Conservation (phyloP, 2,113 vertebrate species). For the Mixornis gularis region DNA sequence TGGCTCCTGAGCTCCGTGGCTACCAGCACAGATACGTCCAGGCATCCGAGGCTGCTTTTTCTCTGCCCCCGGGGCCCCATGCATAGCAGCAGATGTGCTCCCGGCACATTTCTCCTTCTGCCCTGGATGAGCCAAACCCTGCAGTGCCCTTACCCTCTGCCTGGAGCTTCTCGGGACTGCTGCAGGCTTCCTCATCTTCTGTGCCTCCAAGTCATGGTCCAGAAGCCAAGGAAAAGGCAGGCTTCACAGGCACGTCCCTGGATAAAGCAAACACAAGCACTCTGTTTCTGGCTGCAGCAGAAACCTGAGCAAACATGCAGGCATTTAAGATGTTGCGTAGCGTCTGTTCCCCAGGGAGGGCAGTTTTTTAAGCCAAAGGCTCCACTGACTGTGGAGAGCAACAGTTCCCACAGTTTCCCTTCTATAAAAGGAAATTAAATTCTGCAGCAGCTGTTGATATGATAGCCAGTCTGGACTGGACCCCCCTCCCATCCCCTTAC, state of each 20-base stretch:
- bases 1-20: neutral
- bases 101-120: neutral
- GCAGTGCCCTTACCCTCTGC: too few relatives aligned
- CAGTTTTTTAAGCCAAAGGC: neutral
- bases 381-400: neutral
- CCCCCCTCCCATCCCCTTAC: neutral
- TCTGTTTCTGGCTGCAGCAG: neutral
- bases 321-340: neutral
- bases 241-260: neutral
- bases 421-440: constrained; percentile 46
- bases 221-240: neutral
- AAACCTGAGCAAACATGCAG: neutral
- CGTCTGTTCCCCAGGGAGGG: neutral
- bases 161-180: rapidly evolving
- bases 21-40: rapidly evolving
- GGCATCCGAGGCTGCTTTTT: rapidly evolving
- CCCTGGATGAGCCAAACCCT: too few relatives aligned
- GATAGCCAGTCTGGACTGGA: neutral
- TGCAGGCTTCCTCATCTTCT: neutral
- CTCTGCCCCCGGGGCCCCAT: rapidly evolving
- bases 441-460: constrained; percentile 23
- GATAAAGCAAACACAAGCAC: neutral
- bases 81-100: neutral
- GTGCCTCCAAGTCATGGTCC: neutral
- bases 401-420: constrained; percentile 13